These are phyloP conservation scores for Lasioglossum baleicum DNA, from an alignment of 1,140 invertebrate species.

Conservation along the genomic window DNA sequence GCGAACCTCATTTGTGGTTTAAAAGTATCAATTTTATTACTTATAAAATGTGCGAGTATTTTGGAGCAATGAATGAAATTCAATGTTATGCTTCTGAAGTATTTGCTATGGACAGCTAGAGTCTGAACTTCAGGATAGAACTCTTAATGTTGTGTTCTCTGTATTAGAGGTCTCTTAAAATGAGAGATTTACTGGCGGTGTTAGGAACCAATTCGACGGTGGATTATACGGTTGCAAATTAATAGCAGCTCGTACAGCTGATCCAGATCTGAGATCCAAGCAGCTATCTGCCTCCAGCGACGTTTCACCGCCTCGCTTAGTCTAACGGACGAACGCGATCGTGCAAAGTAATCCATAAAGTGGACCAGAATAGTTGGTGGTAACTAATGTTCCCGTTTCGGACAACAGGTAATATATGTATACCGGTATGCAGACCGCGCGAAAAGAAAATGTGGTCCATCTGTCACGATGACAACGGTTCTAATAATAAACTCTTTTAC, in stretches of 20 bases:
- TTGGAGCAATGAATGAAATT: too few relatives aligned
- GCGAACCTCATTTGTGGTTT: too few relatives aligned
- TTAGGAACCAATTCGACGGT: conserved; percentile 10
- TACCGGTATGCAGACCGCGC: neutral
- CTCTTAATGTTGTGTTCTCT: neutral
- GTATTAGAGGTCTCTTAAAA: conserved; percentile 11
- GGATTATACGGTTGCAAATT: conserved; percentile 3
- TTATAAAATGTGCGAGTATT: too few relatives aligned
- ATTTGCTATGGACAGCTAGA: neutral
- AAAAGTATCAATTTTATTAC: too few relatives aligned
- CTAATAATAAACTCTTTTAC: too few relatives aligned
- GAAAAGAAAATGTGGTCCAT: neutral
- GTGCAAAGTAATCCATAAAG: neutral
- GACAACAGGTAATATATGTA: neutral
- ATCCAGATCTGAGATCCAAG: conserved; percentile 22
- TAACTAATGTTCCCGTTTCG: conserved; percentile 3
- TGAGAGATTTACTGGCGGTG: conserved; percentile 16
- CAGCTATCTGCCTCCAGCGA: neutral
- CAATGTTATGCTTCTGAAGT: too few relatives aligned
- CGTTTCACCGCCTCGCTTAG: neutral
- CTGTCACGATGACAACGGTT: neutral
- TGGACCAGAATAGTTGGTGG: neutral
- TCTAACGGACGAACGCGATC: conserved; percentile 6
- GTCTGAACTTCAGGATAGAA: conserved; percentile 3
- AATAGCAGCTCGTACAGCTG: conserved; percentile 17